A percentile compares a stretch with the other conserved stretches of the same genome.
These are phyloP conservation scores for Mesorhabditis spiculigera DNA, from an alignment of 2,888 invertebrate species.

Conservation along the genomic window DNA sequence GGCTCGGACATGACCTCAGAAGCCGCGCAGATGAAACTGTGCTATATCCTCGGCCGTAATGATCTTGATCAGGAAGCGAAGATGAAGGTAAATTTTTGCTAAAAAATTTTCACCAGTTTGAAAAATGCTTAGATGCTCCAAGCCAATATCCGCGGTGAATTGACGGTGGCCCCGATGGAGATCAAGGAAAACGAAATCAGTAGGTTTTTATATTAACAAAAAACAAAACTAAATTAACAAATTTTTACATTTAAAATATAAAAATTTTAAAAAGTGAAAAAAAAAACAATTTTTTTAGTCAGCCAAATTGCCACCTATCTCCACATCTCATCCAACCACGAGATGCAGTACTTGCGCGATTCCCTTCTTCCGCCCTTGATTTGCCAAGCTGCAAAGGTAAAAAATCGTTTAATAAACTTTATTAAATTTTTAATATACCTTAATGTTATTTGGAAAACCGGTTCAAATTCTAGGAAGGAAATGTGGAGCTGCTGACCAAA, in stretches of 20 bases:
- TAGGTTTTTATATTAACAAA: slow-evolving; percentile 24
- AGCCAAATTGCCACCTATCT: slow-evolving; percentile 52
- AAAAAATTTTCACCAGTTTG: not conserved
- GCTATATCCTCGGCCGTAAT: slow-evolving; percentile 79
- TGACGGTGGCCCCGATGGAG: slow-evolving; percentile 64
- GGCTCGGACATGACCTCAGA: slow-evolving; percentile 89
- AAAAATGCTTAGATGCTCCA: slow-evolving; percentile 71
- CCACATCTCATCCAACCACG: slow-evolving; percentile 46
- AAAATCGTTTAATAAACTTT: slow-evolving; percentile 29
- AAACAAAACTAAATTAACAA: slow-evolving; percentile 8
- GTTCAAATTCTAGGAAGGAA: slow-evolving; percentile 1
- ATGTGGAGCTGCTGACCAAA: not conserved
- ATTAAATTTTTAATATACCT: slow-evolving; percentile 4
- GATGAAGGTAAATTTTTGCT: slow-evolving; percentile 46
- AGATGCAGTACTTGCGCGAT: slow-evolving; percentile 52
- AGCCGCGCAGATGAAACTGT: slow-evolving; percentile 84
- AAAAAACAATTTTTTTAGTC: slow-evolving; percentile 32
- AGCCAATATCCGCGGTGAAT: slow-evolving; percentile 74
- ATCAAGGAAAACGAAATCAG: slow-evolving; percentile 53
- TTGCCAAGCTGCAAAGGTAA: slow-evolving; percentile 67
- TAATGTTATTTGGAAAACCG: not conserved
- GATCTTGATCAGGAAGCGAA: slow-evolving; percentile 61
- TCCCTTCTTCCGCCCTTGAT: slow-evolving; percentile 73
- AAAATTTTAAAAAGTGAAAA: not conserved
- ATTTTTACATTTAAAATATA: slow-evolving; percentile 1